Percentiles rank a stretch among this genome's conserved stretches.
These are phyloP conservation scores for Zaprionus vittiger DNA, from an alignment of 1,140 invertebrate genomes.

Conservation along the genomic window DNA sequence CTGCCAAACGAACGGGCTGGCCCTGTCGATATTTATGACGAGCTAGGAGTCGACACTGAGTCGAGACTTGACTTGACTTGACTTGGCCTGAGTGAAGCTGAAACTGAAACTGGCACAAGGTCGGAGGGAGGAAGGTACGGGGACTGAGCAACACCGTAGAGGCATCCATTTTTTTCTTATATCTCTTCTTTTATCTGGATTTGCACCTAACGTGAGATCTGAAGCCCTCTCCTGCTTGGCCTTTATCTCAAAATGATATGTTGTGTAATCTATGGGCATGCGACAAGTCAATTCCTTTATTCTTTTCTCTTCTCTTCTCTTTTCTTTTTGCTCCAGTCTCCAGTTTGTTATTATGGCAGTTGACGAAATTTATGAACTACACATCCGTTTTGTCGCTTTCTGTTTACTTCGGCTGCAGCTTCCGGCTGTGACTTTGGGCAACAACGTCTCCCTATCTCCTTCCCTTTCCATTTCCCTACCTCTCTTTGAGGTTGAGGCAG, in stretches of 20 bases:
- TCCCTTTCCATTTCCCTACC: not conserved
- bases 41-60: constrained; percentile 46
- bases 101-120: not conserved
- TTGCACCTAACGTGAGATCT: constrained; percentile 34
- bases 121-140: not conserved
- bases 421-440: constrained; percentile 47
- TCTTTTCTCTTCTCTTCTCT: not conserved
- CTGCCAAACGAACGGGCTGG: constrained; percentile 50
- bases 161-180: constrained; percentile 35
- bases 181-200: constrained; percentile 20
- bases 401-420: constrained; percentile 68
- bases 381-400: constrained; percentile 73
- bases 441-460: not conserved
- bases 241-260: constrained; percentile 44
- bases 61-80: constrained; percentile 23
- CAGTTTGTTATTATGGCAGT: constrained; percentile 78
- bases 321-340: constrained; percentile 25
- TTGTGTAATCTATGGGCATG: constrained; percentile 68
- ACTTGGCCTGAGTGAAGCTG: constrained; percentile 17
- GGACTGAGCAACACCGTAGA: not conserved
- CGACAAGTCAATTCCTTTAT: constrained; percentile 71
- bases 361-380: constrained; percentile 83
- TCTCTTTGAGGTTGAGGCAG: constrained; percentile 56
- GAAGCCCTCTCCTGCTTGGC: not conserved
- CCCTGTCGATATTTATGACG: constrained; percentile 70